Evolutionary conservation across 1,140 invertebrate species (phyloP).

Genomic region (Caerostris extrusa): DNA sequence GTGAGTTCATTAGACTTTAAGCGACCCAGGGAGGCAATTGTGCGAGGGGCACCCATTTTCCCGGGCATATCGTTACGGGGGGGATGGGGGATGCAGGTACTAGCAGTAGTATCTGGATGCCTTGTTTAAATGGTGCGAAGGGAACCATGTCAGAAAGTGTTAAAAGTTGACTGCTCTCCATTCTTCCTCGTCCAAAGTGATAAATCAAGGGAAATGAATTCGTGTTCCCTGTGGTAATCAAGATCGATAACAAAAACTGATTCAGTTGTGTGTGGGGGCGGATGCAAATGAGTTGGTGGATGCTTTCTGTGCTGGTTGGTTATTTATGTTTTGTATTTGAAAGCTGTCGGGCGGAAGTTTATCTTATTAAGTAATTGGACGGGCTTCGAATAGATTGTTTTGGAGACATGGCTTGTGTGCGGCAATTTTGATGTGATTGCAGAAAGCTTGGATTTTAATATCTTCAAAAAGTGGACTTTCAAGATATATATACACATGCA

Average conservation of each 20-base stretch:
- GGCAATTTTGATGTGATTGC: neutral
- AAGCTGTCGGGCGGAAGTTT: neutral
- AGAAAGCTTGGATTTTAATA: neutral
- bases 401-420: neutral
- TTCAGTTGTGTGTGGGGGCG: neutral
- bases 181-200: conserved; percentile 21
- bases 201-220: conserved; percentile 31
- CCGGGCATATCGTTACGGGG: neutral
- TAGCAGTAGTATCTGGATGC: neutral
- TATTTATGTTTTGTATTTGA: neutral
- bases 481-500: too few species aligned
- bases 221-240: neutral
- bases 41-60: neutral
- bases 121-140: conserved; percentile 49
- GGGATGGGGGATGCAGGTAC: neutral
- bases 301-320: neutral
- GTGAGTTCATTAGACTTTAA: conserved; percentile 74
- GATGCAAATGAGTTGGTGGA: neutral
- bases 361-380: neutral
- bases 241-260: neutral
- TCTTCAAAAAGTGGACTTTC: too few species aligned
- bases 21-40: conserved; percentile 52
- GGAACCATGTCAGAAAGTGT: conserved; percentile 15
- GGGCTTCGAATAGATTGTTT: neutral
- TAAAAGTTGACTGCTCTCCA: conserved; percentile 4